A percentile compares a stretch with the other conserved stretches of the same genome.
Conservation (phyloP, 35 echinoderm and acorn worm species). For the Lytechinus variegatus region DNA sequence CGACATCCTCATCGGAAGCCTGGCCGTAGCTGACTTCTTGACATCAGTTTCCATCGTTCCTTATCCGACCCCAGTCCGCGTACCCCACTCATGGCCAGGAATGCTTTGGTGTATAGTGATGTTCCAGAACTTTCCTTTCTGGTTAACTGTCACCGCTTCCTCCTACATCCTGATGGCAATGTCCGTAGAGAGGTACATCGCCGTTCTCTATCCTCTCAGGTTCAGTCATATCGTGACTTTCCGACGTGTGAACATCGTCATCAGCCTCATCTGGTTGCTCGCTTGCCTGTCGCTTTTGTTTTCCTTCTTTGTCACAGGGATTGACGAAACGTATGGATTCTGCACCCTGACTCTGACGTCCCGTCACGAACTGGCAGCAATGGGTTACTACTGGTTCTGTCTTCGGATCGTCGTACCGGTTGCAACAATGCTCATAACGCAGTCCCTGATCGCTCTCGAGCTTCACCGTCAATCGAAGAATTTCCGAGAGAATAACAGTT, state of each 20-base stretch:
- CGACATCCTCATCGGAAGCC: slow-evolving; percentile 40
- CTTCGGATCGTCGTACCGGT: slow-evolving; percentile 33
- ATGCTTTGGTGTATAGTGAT: slow-evolving; percentile 38
- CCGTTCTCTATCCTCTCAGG: slow-evolving; percentile 37
- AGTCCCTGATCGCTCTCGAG: slow-evolving; percentile 5
- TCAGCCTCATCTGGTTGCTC: slow-evolving; percentile 35
- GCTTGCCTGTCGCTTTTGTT: slow-evolving; percentile 36
- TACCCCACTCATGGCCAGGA: background rate
- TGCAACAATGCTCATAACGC: slow-evolving; percentile 45
- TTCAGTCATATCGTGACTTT: background rate
- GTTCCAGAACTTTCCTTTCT: background rate
- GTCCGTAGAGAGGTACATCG: slow-evolving; percentile 52
- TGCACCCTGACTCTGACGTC: background rate
- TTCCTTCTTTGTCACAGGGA: slow-evolving; percentile 13
- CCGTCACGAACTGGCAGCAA: background rate
- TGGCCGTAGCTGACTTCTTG: slow-evolving; percentile 53
- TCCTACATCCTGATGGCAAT: slow-evolving; percentile 52
- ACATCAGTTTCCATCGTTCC: slow-evolving; percentile 52
- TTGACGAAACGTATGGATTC: background rate
- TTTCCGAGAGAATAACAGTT: background rate
- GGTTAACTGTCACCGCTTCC: slow-evolving; percentile 14
- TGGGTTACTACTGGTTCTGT: slow-evolving; percentile 56
- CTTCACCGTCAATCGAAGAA: slow-evolving; percentile 32
- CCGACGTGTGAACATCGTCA: background rate
- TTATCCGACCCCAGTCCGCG: background rate